Conservation (phyloP, 2,113 vertebrate species). For the Heterochromis multidens region DNA sequence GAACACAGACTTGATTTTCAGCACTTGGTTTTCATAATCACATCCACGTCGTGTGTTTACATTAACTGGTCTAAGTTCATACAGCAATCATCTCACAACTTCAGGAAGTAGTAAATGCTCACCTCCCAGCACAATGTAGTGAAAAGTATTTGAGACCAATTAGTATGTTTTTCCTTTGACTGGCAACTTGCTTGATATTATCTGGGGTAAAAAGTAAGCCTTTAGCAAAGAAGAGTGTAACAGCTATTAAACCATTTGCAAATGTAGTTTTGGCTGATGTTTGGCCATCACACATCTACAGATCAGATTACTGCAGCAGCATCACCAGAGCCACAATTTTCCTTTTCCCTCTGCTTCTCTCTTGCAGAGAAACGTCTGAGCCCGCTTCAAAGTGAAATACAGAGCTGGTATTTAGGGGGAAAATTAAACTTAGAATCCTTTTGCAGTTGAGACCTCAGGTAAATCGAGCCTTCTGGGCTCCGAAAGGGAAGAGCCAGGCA, state of each 20-base stretch:
- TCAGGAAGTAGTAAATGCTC: neutral
- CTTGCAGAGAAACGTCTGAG: neutral
- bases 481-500: neutral
- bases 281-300: neutral
- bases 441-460: neutral
- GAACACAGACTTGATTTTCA: neutral
- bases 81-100: neutral
- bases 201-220: neutral
- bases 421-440: constrained; percentile 12
- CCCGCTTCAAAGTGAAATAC: constrained; percentile 1
- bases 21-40: neutral
- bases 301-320: neutral
- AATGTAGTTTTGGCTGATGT: neutral
- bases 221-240: neutral
- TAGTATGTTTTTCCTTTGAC: neutral
- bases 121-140: neutral
- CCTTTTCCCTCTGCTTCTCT: neutral
- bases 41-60: neutral
- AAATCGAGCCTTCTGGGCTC: neutral
- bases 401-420: neutral
- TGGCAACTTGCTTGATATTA: neutral
- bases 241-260: neutral
- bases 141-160: neutral
- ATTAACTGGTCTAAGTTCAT: neutral
- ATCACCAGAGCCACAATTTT: neutral